A percentile compares a stretch with the other conserved stretches of the same genome.
Evolutionary conservation across 2,888 invertebrate species (phyloP).

Genomic region (Alloscopus bannaensis): DNA sequence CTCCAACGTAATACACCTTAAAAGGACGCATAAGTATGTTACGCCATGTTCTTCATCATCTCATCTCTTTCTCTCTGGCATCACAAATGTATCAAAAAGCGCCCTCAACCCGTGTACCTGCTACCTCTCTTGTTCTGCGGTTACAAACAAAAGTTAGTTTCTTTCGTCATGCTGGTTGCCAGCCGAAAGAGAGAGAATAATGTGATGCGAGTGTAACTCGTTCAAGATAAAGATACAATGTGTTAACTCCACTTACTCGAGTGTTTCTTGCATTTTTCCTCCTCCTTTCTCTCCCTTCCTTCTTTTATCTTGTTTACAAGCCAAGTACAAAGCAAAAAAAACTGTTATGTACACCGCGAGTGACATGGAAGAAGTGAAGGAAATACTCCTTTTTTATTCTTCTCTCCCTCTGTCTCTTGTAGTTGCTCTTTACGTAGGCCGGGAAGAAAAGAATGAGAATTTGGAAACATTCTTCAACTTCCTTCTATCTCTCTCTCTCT

Average conservation of each 20-base stretch:
- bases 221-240: neutral
- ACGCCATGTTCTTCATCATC: neutral
- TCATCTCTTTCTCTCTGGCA: no score
- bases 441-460: conserved; percentile 8
- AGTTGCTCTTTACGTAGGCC: neutral
- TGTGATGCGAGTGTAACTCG: conserved; percentile 6
- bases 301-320: neutral
- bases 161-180: no score
- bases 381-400: neutral
- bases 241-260: neutral
- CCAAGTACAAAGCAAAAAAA: no score
- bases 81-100: no score
- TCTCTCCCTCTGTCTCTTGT: neutral
- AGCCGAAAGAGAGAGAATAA: neutral
- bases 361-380: neutral
- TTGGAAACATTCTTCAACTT: conserved; percentile 33
- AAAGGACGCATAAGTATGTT: neutral
- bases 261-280: neutral
- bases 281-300: neutral
- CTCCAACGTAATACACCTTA: no score
- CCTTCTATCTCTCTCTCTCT: no score
- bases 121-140: no score
- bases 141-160: no score
- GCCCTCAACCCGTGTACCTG: no score
- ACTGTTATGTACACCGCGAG: no score